Conservation (phyloP, 2,113 vertebrate genomes). For the Trochalopteron elliotii region DNA sequence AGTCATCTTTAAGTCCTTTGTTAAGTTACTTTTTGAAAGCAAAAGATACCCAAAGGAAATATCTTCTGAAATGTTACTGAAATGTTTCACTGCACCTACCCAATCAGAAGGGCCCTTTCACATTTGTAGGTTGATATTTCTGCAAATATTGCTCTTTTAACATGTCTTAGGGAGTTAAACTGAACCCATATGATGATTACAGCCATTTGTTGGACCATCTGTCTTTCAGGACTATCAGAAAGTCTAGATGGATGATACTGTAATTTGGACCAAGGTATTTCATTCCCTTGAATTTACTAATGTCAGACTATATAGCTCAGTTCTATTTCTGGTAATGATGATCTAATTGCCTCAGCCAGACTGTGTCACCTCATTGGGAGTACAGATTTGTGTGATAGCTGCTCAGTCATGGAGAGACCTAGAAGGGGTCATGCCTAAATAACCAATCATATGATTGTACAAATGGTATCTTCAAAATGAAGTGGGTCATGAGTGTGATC, state of each 20-base stretch:
- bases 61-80: background rate
- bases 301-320: background rate
- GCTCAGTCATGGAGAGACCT: background rate
- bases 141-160: background rate
- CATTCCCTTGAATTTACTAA: background rate
- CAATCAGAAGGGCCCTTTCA: background rate
- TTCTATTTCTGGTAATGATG: background rate
- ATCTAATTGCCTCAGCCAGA: background rate
- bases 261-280: background rate
- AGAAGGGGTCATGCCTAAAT: background rate
- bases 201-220: background rate
- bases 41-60: background rate
- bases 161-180: background rate
- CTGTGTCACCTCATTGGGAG: background rate
- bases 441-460: background rate
- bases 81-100: background rate
- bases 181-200: background rate
- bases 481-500: background rate
- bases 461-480: background rate
- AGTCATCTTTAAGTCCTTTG: background rate
- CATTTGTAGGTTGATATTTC: background rate
- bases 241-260: background rate
- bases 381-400: background rate
- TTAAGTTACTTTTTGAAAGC: background rate
- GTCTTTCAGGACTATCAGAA: constrained; percentile 21